Conservation (phyloP, 2,113 vertebrate genomes). For the Crotalus helleri region DNA sequence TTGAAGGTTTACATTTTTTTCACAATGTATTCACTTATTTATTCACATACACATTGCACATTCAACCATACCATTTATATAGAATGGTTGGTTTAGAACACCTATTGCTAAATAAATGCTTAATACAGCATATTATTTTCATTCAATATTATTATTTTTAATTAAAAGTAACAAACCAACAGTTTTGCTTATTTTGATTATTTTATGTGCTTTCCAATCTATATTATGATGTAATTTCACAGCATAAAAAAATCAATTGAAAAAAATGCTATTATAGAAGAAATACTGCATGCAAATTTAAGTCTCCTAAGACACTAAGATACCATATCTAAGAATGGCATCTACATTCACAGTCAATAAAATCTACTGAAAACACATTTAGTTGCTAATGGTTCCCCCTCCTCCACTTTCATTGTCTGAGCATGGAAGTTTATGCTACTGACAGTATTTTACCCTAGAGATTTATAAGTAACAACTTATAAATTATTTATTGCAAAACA, state of each 20-base stretch:
- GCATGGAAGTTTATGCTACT: not conserved
- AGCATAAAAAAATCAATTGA: conserved; percentile 24
- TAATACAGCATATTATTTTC: not conserved
- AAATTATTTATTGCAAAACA: conserved; percentile 42
- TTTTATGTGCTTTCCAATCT: conserved; percentile 10
- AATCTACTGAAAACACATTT: conserved; percentile 12
- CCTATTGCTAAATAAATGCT: not conserved
- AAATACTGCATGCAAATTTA: not conserved
- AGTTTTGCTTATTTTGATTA: conserved; percentile 2
- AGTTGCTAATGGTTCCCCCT: not conserved
- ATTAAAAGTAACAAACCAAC: conserved; percentile 8
- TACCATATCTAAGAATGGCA: not conserved
- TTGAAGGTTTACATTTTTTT: not conserved
- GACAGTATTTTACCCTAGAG: conserved; percentile 1
- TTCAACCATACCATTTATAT: not conserved
- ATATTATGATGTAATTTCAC: conserved; percentile 25
- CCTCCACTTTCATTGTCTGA: not conserved
- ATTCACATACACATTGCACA: not conserved
- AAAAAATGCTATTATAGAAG: not conserved
- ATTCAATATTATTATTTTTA: not conserved
- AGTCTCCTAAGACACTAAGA: not conserved
- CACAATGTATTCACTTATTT: not conserved
- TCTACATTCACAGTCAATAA: conserved; percentile 3
- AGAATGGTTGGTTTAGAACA: not conserved
- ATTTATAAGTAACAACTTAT: conserved; percentile 19